Conservation (phyloP, 2,113 vertebrate genomes). For the Brachyhypopomus occidentalis region DNA sequence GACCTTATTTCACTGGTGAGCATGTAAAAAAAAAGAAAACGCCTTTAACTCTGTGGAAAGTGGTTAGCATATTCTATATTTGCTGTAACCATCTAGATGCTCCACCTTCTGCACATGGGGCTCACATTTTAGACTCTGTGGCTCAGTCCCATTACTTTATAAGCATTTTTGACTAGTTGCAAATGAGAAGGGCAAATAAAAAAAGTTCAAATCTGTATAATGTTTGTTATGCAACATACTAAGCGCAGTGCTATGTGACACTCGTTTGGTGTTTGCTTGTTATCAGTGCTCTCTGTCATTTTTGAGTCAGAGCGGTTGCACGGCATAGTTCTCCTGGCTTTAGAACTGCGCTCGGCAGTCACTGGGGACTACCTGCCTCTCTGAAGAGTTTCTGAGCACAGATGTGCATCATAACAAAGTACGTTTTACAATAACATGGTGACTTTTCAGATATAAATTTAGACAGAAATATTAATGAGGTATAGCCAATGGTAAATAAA, state of each 20-base stretch:
- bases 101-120: conserved; percentile 69
- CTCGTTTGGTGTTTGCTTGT: not conserved
- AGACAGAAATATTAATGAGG: no score
- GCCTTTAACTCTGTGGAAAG: conserved; percentile 69
- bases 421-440: no score
- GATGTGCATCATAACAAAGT: no score
- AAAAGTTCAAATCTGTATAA: no score
- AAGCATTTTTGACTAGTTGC: not conserved
- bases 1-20: conserved; percentile 58
- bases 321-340: not conserved
- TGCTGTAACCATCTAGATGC: conserved; percentile 65
- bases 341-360: not conserved
- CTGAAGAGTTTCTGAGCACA: not conserved
- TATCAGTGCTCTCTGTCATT: not conserved
- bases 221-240: no score
- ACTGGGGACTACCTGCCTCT: not conserved
- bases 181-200: not conserved
- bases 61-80: conserved; percentile 72
- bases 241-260: not conserved
- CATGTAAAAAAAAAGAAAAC: conserved; percentile 56
- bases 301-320: not conserved
- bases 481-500: no score
- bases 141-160: not conserved
- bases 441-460: no score
- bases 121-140: not conserved